Evolutionary conservation across 2,888 invertebrate species (phyloP).

Genomic region (Mesorhabditis belari): DNA sequence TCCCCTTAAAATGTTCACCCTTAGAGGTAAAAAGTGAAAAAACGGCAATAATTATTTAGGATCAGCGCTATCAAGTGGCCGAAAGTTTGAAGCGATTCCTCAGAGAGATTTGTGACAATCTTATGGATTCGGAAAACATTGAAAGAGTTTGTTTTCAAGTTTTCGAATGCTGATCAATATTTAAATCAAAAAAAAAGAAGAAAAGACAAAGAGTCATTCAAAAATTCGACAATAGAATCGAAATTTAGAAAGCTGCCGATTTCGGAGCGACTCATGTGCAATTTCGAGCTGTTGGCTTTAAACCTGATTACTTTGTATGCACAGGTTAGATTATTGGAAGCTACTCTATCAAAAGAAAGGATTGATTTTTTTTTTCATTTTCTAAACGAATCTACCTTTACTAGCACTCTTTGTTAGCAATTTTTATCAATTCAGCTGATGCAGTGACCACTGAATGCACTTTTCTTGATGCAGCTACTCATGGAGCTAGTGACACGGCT

Average conservation of each 20-base stretch:
- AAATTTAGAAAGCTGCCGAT: conserved; percentile 19
- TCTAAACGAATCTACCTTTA: too few relatives aligned
- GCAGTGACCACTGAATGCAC: conserved; percentile 46
- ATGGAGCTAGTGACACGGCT: conserved; percentile 38
- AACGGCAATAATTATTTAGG: conserved; percentile 13
- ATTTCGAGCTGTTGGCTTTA: conserved; percentile 36
- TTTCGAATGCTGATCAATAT: not conserved
- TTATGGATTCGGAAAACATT: conserved; percentile 27
- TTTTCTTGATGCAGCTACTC: conserved; percentile 41
- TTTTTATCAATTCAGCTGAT: conserved; percentile 26
- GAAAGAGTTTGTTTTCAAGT: conserved; percentile 6
- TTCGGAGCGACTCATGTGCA: conserved; percentile 37
- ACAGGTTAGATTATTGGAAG: conserved; percentile 4
- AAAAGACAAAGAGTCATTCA: not conserved
- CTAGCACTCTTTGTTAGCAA: not conserved
- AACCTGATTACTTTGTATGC: conserved; percentile 42
- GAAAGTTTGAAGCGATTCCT: conserved; percentile 35
- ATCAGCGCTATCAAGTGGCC: conserved; percentile 25
- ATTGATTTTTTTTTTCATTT: too few relatives aligned
- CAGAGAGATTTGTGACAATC: conserved; percentile 22
- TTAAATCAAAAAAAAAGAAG: conserved; percentile 6
- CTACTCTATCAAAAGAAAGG: too few relatives aligned
- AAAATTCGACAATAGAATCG: not conserved
- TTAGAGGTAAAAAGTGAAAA: too few relatives aligned
- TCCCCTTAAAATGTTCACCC: too few relatives aligned